Conservation (phyloP, 2,113 vertebrate genomes). For the Ceyx melanurus region DNA sequence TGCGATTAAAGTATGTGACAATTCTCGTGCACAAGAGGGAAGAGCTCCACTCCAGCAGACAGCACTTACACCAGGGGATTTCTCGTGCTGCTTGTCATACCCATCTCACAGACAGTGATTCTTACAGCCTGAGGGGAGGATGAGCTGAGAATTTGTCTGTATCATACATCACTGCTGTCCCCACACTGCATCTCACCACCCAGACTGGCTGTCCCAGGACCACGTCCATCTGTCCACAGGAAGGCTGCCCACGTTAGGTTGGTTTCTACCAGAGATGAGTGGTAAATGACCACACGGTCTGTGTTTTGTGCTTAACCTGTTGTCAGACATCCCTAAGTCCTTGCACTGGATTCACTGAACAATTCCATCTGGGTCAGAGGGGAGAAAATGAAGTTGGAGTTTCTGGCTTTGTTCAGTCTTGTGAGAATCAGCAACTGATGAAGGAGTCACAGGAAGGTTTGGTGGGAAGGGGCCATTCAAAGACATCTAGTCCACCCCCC, state of each 20-base stretch:
- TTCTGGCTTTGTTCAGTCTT: neutral
- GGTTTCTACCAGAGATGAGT: neutral
- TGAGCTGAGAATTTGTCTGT: neutral
- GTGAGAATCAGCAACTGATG: neutral
- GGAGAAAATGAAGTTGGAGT: neutral
- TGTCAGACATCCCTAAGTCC: neutral
- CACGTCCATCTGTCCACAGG: neutral
- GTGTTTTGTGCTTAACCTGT: neutral
- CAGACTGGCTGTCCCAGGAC: no score
- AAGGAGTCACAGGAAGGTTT: neutral
- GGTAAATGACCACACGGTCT: neutral
- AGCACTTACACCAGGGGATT: neutral
- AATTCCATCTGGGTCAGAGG: neutral
- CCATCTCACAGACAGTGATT: fast-evolving
- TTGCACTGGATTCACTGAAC: neutral
- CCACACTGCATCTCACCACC: neutral
- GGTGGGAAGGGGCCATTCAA: neutral
- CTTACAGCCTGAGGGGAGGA: fast-evolving
- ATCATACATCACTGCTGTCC: fast-evolving
- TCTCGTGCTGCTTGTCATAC: neutral
- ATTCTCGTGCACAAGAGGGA: neutral
- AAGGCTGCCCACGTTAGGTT: fast-evolving
- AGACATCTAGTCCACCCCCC: neutral
- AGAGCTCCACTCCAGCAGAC: neutral
- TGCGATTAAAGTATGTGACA: neutral